Conservation (phyloP, 2,888 invertebrate species). For the Deilephila elpenor region DNA sequence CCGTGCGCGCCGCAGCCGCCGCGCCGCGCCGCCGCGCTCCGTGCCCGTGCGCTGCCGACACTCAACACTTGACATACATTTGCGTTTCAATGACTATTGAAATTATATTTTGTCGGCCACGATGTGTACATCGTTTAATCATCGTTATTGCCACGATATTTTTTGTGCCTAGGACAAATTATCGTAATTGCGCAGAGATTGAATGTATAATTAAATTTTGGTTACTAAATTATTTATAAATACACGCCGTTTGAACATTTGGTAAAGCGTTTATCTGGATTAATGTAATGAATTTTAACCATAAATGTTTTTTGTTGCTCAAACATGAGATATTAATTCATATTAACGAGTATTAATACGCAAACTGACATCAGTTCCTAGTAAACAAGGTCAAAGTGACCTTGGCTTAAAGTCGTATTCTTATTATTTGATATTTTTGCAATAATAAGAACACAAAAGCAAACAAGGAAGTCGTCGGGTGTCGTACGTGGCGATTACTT, state of each 20-base stretch:
- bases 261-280: neutral
- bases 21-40: neutral
- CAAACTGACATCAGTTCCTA: slow-evolving; percentile 69
- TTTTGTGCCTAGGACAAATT: neutral
- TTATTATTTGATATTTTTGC: slow-evolving; percentile 71
- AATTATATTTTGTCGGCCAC: slow-evolving; percentile 52
- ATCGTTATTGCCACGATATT: neutral
- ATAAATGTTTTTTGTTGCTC: slow-evolving; percentile 6
- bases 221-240: neutral
- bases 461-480: slow-evolving; percentile 75
- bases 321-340: slow-evolving; percentile 46
- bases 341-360: slow-evolving; percentile 60
- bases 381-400: slow-evolving; percentile 77
- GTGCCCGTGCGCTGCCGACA: slow-evolving; percentile 1
- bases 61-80: slow-evolving; percentile 78
- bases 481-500: slow-evolving; percentile 61
- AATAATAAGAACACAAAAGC: slow-evolving; percentile 72
- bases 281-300: neutral
- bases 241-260: neutral
- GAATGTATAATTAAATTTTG: neutral
- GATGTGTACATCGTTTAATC: slow-evolving; percentile 15
- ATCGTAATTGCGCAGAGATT: neutral
- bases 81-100: slow-evolving; percentile 71
- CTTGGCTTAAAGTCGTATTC: slow-evolving; percentile 73
- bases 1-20: slow-evolving; percentile 20